Evolutionary conservation across 1,140 invertebrate species (phyloP), one percentile per base, ranked within the genome.

Genomic region (Drosophila grimshawi): DNA sequence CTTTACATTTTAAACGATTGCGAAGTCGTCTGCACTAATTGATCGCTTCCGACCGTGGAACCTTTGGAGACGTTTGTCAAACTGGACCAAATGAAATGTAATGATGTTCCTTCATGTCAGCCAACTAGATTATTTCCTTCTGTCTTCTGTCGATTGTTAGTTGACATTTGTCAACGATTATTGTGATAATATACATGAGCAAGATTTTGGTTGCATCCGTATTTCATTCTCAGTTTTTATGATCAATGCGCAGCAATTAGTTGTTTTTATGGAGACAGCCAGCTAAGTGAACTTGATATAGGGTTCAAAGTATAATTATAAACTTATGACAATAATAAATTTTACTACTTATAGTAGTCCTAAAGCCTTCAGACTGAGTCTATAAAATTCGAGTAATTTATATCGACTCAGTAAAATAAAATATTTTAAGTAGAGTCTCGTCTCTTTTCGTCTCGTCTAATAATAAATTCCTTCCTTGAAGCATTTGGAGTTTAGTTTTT

Each of bases 1-100:
- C 86, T 80, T 86, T 82, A 91, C 81, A 92, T 92, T 92, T 86
- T 74, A 92, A 92, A 83, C 76, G 78, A 82, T 78, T 61, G 78
- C 52, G 73, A 83, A 86, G 71, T 80, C 85, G 69, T 72, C 45
- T 46, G 65, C 90, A 92, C 90, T 92, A 92, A 92, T 92, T 92
- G 90, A 92, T 92, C 86, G 83, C 76, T 83, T 90, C 81, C 74
- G 77, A 82, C 65, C 78, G 73, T 69, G 68, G 69, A 88, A 68
- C 81, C 39, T 43, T 60, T 45, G 27, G 51, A 61, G 67, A 68
- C 52, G 76, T 56, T 74, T 63, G 46, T 62, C 63, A 56, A 68
- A 71, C 63, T 56, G 64, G 61, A 72, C 67, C 56, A 59, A 65
- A 59, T 66, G 68, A 80, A 78, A 78, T 82, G 64, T 76, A 70